Evolutionary conservation across 1,140 invertebrate species (phyloP).

Genomic region (Episyrphus balteatus): DNA sequence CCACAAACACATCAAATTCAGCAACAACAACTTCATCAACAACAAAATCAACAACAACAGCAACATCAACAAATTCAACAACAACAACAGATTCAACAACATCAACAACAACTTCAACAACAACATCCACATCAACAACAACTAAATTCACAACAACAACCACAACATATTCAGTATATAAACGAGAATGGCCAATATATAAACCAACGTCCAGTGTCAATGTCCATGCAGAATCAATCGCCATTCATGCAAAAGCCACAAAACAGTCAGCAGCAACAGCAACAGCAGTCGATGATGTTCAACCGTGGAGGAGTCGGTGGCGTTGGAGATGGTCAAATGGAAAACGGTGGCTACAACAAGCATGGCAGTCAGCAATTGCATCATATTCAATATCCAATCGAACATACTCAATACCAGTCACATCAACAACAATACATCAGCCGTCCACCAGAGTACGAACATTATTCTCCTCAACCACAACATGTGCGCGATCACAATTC

Average conservation of each 20-base stretch:
- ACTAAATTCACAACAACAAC: constrained; percentile 9
- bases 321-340: constrained; percentile 1
- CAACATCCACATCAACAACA: constrained; percentile 17
- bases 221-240: constrained; percentile 19
- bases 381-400: constrained; percentile 6
- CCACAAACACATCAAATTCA: constrained; percentile 27
- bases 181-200: constrained; percentile 32
- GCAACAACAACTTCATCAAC: constrained; percentile 7
- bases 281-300: constrained; percentile 17
- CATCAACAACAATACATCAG: constrained; percentile 53
- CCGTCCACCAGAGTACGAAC: constrained; percentile 23
- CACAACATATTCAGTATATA: constrained; percentile 29
- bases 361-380: constrained; percentile 9
- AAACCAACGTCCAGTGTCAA: background rate
- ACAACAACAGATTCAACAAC: constrained; percentile 37
- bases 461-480: constrained; percentile 26
- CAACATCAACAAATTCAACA: constrained; percentile 13
- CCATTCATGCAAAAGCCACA: constrained; percentile 6
- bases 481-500: constrained; percentile 7
- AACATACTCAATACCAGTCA: constrained; percentile 10
- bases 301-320: constrained; percentile 25
- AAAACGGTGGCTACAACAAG: constrained; percentile 29
- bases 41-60: constrained; percentile 8
- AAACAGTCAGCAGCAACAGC: background rate
- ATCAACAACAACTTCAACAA: constrained; percentile 12